These are phyloP conservation scores for Cephus rjabovi DNA, from an alignment of 2,888 invertebrate genomes.

Conservation along the genomic window DNA sequence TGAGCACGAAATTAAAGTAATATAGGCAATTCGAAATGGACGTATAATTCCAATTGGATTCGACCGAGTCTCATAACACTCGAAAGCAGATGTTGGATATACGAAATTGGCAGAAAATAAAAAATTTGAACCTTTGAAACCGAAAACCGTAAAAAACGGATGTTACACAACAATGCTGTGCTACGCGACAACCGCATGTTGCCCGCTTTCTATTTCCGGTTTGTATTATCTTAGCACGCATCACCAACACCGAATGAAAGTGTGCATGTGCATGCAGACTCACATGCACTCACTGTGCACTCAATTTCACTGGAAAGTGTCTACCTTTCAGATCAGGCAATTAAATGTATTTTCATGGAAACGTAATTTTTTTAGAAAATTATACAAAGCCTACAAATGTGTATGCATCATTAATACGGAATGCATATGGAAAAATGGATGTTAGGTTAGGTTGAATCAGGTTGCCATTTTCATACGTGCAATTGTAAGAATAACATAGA, in stretches of 20 bases:
- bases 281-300: not conserved
- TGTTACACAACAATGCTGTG: conserved; percentile 2
- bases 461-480: not conserved
- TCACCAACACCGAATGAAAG: not conserved
- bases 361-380: not conserved
- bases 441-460: not conserved
- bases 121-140: not conserved
- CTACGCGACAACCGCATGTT: conserved; percentile 19
- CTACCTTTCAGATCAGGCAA: not conserved
- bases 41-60: not conserved
- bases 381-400: not conserved
- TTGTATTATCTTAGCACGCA: not conserved
- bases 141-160: not conserved
- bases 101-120: not conserved
- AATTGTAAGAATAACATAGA: too few species aligned
- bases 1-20: not conserved
- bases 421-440: too few species aligned
- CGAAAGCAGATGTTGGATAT: not conserved
- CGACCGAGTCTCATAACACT: not conserved
- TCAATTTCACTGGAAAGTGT: not conserved
- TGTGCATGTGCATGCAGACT: not conserved
- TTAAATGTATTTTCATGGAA: too few species aligned
- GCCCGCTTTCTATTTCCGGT: conserved; percentile 14
- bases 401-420: too few species aligned
- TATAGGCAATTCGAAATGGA: too few species aligned